phyloP scores from a whole-genome alignment of 2,113 vertebrate genomes.

The Thalassarche chlororhynchos region DNA sequence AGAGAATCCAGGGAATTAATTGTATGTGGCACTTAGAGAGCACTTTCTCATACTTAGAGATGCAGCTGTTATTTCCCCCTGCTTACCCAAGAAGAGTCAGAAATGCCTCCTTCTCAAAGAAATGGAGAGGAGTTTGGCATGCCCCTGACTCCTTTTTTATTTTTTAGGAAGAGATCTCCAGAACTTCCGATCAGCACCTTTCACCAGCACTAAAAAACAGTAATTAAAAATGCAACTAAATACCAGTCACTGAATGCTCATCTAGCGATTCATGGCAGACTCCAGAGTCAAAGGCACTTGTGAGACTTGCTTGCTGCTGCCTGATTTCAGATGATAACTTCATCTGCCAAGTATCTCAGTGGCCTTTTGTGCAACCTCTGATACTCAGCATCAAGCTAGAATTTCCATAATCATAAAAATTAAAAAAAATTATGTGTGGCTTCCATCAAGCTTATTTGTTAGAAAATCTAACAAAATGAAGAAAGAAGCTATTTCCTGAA shows the following conservation, averaged over 20 bases:
- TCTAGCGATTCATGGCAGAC: not conserved
- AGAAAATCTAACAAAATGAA: not conserved
- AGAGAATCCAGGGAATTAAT: not conserved
- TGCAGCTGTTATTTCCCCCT: not conserved
- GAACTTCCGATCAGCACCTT: not conserved
- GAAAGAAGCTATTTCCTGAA: not conserved
- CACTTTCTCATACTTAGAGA: conserved; percentile 1
- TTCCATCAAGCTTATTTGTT: not conserved
- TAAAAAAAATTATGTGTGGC: not conserved
- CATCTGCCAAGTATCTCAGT: not conserved
- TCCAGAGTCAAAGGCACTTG: not conserved
- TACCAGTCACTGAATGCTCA: not conserved
- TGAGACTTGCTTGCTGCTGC: not conserved
- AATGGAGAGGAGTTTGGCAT: not conserved
- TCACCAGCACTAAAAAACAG: not conserved
- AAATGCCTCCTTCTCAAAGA: not conserved
- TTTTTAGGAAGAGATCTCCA: not conserved
- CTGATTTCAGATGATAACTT: not conserved
- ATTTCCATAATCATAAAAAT: not conserved
- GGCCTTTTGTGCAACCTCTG: not conserved
- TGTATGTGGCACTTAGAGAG: conserved; percentile 30
- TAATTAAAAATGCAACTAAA: not conserved
- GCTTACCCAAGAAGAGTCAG: not conserved
- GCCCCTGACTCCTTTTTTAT: not conserved
- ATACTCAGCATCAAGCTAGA: not conserved